A percentile compares a stretch with the other conserved stretches of the same genome.
These are phyloP conservation scores for Tapirus terrestris DNA, from an alignment of 2,113 vertebrate species.

Conservation along the genomic window DNA sequence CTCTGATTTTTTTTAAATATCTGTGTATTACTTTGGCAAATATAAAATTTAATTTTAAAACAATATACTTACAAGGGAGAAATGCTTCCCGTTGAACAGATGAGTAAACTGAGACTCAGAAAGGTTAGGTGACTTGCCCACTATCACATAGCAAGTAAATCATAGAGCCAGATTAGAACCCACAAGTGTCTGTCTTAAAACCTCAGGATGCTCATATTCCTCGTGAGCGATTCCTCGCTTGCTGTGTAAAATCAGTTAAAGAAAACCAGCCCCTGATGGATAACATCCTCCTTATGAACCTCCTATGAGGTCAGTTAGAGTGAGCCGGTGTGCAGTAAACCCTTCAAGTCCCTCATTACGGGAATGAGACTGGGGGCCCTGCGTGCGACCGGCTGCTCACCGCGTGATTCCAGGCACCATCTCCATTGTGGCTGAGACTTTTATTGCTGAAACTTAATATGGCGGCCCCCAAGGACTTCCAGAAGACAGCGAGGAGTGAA, in stretches of 20 bases:
- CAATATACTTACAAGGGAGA: background rate
- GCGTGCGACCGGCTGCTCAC: background rate
- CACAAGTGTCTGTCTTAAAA: background rate
- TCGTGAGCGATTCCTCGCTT: background rate
- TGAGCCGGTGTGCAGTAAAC: background rate
- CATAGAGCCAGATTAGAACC: background rate
- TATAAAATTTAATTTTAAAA: background rate
- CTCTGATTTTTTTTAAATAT: no score
- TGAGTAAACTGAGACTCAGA: background rate
- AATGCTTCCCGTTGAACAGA: background rate
- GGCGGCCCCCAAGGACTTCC: background rate
- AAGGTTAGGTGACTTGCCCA: background rate
- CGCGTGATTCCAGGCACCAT: background rate
- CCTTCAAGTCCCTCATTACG: background rate
- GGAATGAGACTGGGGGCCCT: background rate
- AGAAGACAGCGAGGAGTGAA: background rate
- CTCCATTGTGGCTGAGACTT: background rate
- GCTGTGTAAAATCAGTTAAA: background rate
- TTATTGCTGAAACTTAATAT: background rate
- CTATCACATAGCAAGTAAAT: background rate
- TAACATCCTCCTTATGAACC: background rate
- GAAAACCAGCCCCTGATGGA: background rate
- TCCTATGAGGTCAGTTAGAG: background rate
- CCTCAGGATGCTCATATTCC: background rate
- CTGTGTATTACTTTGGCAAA: background rate